Evolutionary conservation across 2,113 vertebrate genomes (phyloP).

Genomic region (Laticauda laticaudata): DNA sequence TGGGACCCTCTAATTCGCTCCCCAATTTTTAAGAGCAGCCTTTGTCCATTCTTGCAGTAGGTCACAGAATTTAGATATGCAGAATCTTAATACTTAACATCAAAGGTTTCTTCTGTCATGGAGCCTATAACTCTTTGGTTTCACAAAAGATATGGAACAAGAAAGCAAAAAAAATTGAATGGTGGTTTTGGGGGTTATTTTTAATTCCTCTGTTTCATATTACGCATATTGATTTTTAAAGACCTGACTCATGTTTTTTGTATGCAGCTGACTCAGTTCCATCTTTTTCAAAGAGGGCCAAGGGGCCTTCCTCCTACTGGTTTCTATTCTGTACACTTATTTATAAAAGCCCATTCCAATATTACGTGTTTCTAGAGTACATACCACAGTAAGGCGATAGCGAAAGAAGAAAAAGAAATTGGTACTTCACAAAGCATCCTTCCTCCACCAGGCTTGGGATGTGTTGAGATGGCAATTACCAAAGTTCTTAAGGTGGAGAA

Average conservation of each 20-base stretch:
- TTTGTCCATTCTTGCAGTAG: not conserved
- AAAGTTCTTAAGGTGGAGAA: not conserved
- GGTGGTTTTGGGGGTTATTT: not conserved
- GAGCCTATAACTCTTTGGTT: not conserved
- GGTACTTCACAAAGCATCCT: not conserved
- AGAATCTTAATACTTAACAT: not conserved
- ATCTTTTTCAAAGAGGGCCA: constrained; percentile 5
- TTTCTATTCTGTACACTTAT: not conserved
- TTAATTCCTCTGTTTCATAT: not conserved
- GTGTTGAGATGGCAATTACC: not conserved
- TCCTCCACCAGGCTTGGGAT: not conserved
- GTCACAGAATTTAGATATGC: not conserved
- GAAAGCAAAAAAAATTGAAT: not conserved
- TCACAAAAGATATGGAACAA: not conserved
- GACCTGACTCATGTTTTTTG: not conserved
- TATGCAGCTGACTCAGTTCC: not conserved
- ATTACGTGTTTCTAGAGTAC: not conserved
- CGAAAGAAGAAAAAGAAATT: not conserved
- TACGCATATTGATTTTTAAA: not conserved
- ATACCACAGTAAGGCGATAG: not conserved
- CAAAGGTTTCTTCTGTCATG: not conserved
- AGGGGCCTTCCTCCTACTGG: not conserved
- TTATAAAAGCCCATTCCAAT: not conserved
- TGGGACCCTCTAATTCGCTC: not conserved
- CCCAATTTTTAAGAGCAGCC: not conserved